A percentile compares a stretch with the other conserved stretches of the same genome.
These are phyloP conservation scores for Lottia gigantea DNA, from an alignment of 2,888 invertebrate species.

Conservation along the genomic window DNA sequence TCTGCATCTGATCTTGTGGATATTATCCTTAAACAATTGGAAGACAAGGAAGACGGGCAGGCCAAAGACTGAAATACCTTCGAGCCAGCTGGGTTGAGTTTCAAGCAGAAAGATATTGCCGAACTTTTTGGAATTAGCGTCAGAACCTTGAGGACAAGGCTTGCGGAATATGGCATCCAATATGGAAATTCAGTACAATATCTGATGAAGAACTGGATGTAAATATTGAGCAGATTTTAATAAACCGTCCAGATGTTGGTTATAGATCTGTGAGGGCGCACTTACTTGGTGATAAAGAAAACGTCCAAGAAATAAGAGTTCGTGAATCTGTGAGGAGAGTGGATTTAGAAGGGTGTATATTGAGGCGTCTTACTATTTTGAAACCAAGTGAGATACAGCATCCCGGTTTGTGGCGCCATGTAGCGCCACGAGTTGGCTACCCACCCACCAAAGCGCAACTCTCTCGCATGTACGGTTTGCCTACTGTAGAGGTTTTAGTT, in stretches of 20 bases:
- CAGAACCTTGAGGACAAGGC: conserved; percentile 3
- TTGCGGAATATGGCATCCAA: not conserved
- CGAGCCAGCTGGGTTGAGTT: not conserved
- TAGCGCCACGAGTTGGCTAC: too few relatives aligned
- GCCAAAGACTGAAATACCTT: conserved; percentile 2
- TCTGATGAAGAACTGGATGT: conserved; percentile 10
- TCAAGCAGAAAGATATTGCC: conserved; percentile 2
- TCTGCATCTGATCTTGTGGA: not conserved
- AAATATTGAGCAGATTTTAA: conserved; percentile 11
- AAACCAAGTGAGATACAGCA: too few relatives aligned
- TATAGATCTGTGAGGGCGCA: conserved; percentile 9
- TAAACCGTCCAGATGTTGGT: conserved; percentile 5
- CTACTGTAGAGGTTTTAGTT: too few relatives aligned
- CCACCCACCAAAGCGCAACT: too few relatives aligned
- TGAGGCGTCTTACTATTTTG: not conserved
- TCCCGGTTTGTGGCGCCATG: too few relatives aligned
- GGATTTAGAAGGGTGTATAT: conserved; percentile 8
- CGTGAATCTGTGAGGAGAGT: conserved; percentile 10
- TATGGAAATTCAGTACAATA: conserved; percentile 9
- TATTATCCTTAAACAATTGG: not conserved
- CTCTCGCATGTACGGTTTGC: too few relatives aligned
- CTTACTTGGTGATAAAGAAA: not conserved
- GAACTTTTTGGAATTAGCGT: conserved; percentile 5
- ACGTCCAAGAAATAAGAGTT: conserved; percentile 7
- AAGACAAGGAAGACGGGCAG: not conserved